These are phyloP conservation scores for Acanthosoma haemorrhoidale DNA, from an alignment of 2,888 invertebrate species.

Conservation along the genomic window DNA sequence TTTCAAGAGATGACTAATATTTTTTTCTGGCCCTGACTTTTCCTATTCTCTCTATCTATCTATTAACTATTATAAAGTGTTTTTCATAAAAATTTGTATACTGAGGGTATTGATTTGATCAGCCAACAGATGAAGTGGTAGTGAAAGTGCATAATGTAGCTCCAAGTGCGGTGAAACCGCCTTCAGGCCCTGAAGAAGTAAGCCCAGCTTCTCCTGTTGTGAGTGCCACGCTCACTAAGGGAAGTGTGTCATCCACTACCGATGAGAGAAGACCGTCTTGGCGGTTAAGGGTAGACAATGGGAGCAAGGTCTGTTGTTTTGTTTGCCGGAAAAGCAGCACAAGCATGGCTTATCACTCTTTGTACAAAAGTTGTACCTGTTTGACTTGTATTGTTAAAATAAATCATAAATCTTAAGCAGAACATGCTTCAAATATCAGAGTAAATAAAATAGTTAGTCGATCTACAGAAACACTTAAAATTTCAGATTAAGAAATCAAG, in stretches of 20 bases:
- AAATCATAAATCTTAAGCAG: not conserved
- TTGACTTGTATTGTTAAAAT: too few relatives aligned
- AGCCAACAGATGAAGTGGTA: conserved; percentile 35
- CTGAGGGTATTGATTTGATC: conserved; percentile 27
- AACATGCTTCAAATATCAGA: too few relatives aligned
- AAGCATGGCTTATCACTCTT: not conserved
- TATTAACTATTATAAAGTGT: too few relatives aligned
- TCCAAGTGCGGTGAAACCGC: not conserved
- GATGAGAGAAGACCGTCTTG: conserved; percentile 84
- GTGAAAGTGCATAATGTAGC: conserved; percentile 34
- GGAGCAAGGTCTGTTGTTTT: conserved; percentile 67
- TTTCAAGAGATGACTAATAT: too few relatives aligned
- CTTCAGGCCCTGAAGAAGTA: not conserved
- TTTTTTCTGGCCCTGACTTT: too few relatives aligned
- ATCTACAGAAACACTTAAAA: too few relatives aligned
- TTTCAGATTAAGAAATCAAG: too few relatives aligned
- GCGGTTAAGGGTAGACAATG: conserved; percentile 83
- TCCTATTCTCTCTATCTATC: too few relatives aligned
- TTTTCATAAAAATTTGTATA: too few relatives aligned
- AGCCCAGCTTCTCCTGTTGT: conserved; percentile 25
- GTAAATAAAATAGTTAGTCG: too few relatives aligned
- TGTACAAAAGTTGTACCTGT: not conserved
- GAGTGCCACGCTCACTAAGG: conserved; percentile 46
- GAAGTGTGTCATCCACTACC: conserved; percentile 41
- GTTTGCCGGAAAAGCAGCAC: too few relatives aligned